Conservation (phyloP, 2,797 vertebrate species). For the Mus spretus region DNA sequence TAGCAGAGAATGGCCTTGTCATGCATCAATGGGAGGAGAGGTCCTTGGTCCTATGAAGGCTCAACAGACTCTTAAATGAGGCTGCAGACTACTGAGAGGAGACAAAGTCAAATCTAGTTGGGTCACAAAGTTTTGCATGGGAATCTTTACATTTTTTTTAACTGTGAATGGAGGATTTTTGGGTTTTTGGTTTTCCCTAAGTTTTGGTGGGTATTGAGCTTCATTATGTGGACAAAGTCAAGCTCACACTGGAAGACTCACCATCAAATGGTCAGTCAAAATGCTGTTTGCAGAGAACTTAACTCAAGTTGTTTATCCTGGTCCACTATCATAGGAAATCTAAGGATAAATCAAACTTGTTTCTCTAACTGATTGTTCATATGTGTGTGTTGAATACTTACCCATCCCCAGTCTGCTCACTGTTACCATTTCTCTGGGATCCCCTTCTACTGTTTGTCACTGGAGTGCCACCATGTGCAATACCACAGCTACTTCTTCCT, state of each 20-base stretch:
- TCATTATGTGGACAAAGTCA: not conserved
- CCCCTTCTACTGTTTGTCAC: not conserved
- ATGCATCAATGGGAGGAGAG: too few relatives aligned
- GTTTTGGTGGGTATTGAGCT: too few relatives aligned
- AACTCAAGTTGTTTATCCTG: not conserved
- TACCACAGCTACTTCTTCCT: not conserved
- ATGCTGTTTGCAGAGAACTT: not conserved
- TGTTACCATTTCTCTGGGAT: not conserved
- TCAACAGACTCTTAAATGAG: not conserved
- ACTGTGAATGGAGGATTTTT: not conserved
- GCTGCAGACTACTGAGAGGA: not conserved
- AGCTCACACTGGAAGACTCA: not conserved
- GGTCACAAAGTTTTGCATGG: conserved; percentile 26
- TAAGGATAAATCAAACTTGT: conserved; percentile 4
- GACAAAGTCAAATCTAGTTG: not conserved
- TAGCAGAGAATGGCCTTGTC: too few relatives aligned
- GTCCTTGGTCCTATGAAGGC: too few relatives aligned
- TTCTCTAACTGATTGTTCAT: conserved; percentile 23
- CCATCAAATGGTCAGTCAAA: not conserved
- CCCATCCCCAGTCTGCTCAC: not conserved
- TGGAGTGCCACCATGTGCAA: not conserved
- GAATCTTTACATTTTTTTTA: not conserved
- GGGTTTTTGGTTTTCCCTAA: not conserved
- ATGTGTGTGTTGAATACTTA: conserved; percentile 2
- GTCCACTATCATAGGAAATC: not conserved